Percentiles rank a stretch among this genome's conserved stretches.
These are phyloP conservation scores for Pao palembangensis DNA, from an alignment of 2,113 vertebrate species.

Conservation along the genomic window DNA sequence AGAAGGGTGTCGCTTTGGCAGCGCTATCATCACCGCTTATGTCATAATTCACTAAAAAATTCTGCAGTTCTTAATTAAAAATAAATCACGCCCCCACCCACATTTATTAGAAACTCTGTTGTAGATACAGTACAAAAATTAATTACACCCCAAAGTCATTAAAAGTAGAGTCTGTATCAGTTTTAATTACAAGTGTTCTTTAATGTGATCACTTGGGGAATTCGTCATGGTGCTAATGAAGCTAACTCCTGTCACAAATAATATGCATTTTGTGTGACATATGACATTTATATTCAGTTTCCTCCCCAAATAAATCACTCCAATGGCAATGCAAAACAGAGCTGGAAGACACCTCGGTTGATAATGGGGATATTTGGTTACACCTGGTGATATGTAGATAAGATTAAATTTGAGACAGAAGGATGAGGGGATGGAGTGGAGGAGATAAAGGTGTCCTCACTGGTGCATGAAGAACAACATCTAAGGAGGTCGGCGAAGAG, in stretches of 20 bases:
- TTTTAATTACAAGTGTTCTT: constrained; percentile 67
- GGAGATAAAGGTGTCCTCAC: constrained; percentile 43
- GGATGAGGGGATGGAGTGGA: constrained; percentile 42
- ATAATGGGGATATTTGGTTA: constrained; percentile 66
- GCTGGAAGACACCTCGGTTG: constrained; percentile 55
- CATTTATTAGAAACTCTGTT: constrained; percentile 63
- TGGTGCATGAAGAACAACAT: constrained; percentile 65
- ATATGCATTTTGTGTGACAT: constrained; percentile 30
- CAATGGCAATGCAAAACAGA: constrained; percentile 64
- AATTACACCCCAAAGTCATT: constrained; percentile 68
- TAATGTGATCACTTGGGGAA: constrained; percentile 53
- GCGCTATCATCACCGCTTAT: constrained; percentile 34
- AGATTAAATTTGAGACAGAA: constrained; percentile 69
- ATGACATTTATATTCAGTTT: constrained; percentile 47
- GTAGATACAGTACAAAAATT: constrained; percentile 62
- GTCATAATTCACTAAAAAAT: constrained; percentile 65
- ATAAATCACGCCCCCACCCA: constrained; percentile 62
- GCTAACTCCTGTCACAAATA: constrained; percentile 37
- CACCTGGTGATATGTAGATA: constrained; percentile 76
- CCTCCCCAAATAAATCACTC: constrained; percentile 54
- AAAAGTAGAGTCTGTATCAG: constrained; percentile 59
- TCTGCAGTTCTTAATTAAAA: constrained; percentile 62
- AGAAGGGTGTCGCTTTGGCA: constrained; percentile 46
- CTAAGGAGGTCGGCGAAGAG: constrained; percentile 28
- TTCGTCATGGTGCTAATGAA: constrained; percentile 57